Conservation (phyloP, 64 coral and sea anemone genomes). For the Montipora foliosa region DNA sequence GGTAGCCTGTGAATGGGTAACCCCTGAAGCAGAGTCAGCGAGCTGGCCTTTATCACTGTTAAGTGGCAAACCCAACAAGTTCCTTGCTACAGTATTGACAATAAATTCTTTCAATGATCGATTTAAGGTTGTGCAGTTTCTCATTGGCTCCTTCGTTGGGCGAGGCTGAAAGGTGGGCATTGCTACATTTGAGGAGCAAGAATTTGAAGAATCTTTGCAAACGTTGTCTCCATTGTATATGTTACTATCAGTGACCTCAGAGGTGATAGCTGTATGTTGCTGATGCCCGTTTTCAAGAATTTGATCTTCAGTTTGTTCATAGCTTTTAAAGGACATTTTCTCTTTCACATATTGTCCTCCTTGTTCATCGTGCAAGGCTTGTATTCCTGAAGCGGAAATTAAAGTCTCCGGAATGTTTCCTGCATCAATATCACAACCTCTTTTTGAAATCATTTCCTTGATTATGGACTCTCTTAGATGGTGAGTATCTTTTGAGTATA, state of each 20-base stretch:
- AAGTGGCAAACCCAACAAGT: slow-evolving; percentile 42
- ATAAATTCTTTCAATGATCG: slow-evolving; percentile 75
- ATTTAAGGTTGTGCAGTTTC: slow-evolving; percentile 83
- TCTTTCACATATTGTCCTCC: not conserved
- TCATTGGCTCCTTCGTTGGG: slow-evolving; percentile 32
- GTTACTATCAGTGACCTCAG: not conserved
- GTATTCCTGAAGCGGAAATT: not conserved
- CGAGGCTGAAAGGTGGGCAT: slow-evolving; percentile 55
- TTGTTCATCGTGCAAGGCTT: not conserved
- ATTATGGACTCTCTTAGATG: slow-evolving; percentile 20
- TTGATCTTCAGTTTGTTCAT: not conserved
- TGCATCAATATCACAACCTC: slow-evolving; percentile 61
- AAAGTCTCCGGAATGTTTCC: slow-evolving; percentile 39
- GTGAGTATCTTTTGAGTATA: slow-evolving; percentile 43
- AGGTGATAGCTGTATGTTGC: not conserved
- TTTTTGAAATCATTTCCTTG: slow-evolving; percentile 54
- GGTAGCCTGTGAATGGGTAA: not conserved
- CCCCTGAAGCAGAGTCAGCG: too few species aligned
- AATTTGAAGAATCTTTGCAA: not conserved
- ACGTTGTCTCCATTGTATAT: not conserved
- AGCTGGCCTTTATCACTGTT: not conserved
- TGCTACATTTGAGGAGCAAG: not conserved
- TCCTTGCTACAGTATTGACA: slow-evolving; percentile 69
- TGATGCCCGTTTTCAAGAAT: not conserved
- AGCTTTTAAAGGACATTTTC: not conserved